phyloP scores from a whole-genome alignment of 2,797 vertebrate species.

The Aulostomus chinensis region DNA sequence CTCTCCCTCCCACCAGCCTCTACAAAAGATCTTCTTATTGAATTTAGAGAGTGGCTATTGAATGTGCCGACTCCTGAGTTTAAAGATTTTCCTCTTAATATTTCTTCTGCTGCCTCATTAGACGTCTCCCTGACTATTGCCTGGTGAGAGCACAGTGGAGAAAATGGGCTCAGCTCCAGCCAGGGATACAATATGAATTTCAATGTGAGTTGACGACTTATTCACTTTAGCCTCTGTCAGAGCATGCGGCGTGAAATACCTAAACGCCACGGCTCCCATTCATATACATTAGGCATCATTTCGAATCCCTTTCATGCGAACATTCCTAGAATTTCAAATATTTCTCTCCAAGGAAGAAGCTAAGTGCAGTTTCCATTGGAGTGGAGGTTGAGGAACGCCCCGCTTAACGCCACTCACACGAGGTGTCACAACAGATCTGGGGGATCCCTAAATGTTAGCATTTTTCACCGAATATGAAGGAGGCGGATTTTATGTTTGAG shows the following conservation, averaged over 20 bases:
- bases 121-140: slow-evolving; percentile 53
- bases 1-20: slow-evolving; percentile 27
- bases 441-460: slow-evolving; percentile 28
- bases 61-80: slow-evolving; percentile 42
- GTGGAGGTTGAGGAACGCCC: no score
- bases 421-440: slow-evolving; percentile 45
- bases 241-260: slow-evolving; percentile 57
- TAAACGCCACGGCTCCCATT: slow-evolving; percentile 41
- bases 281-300: slow-evolving; percentile 56
- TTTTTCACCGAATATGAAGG: not conserved
- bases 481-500: slow-evolving; percentile 26
- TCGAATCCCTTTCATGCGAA: slow-evolving; percentile 45
- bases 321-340: slow-evolving; percentile 38
- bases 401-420: not conserved
- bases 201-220: slow-evolving; percentile 64
- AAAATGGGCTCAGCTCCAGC: slow-evolving; percentile 59
- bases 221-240: slow-evolving; percentile 60
- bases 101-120: slow-evolving; percentile 64
- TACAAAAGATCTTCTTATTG: slow-evolving; percentile 45
- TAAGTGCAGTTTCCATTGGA: no score
- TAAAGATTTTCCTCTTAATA: slow-evolving; percentile 53
- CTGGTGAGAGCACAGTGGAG: slow-evolving; percentile 46
- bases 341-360: slow-evolving; percentile 19
- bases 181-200: slow-evolving; percentile 63
- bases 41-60: slow-evolving; percentile 35